These are phyloP conservation scores for Oreohelix idahoensis DNA, from an alignment of 1,140 invertebrate genomes.

Conservation along the genomic window DNA sequence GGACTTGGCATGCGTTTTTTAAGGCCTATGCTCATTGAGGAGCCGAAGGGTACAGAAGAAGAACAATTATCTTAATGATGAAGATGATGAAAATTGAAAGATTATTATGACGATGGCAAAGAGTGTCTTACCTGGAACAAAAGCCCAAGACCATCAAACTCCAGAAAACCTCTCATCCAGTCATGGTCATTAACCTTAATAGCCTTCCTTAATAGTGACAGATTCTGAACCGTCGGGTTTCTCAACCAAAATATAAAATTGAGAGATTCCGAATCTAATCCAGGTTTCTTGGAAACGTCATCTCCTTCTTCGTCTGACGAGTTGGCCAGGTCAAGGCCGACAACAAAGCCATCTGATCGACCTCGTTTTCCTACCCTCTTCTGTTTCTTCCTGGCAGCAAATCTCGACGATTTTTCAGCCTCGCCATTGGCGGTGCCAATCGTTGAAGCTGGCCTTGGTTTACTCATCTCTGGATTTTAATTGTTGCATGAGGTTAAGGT, in stretches of 20 bases:
- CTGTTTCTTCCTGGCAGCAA: conserved; percentile 53
- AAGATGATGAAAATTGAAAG: too few species aligned
- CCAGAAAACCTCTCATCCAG: conserved; percentile 76
- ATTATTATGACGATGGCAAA: not conserved
- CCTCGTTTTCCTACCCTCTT: conserved; percentile 59
- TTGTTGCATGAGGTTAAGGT: too few species aligned
- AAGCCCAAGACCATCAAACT: conserved; percentile 72
- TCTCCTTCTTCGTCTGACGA: conserved; percentile 39
- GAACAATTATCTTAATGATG: too few species aligned
- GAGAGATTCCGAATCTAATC: conserved; percentile 52
- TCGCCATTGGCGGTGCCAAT: not conserved
- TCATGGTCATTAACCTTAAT: conserved; percentile 69
- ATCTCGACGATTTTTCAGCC: conserved; percentile 14
- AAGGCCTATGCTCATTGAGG: too few species aligned
- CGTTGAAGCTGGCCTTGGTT: not conserved
- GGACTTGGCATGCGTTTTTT: too few species aligned
- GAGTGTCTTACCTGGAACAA: conserved; percentile 64
- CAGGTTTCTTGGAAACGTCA: conserved; percentile 39
- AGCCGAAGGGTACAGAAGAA: too few species aligned
- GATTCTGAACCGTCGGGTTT: conserved; percentile 64
- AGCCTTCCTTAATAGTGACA: conserved; percentile 61
- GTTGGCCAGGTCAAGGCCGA: conserved; percentile 58
- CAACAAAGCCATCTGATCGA: conserved; percentile 65
- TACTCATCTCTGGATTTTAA: not conserved
- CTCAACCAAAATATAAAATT: conserved; percentile 64